Conservation (phyloP, 2,113 vertebrate genomes). For the Labrus mixtus region DNA sequence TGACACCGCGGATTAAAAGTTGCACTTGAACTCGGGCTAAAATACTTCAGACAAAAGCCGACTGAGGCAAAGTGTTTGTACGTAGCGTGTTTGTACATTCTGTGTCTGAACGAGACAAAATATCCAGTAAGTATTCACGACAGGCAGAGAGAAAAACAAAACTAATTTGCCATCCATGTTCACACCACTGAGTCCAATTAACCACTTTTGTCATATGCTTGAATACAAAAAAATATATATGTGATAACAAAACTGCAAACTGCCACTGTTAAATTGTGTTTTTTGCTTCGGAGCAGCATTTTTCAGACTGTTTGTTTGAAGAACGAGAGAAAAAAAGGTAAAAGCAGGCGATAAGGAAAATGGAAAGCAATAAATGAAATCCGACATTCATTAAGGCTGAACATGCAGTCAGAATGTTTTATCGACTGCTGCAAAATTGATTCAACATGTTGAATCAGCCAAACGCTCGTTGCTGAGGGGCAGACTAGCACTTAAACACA, state of each 20-base stretch:
- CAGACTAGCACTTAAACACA: neutral
- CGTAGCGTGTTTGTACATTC: neutral
- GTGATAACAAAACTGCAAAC: neutral
- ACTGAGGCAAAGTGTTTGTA: neutral
- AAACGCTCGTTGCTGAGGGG: neutral
- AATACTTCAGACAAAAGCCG: neutral
- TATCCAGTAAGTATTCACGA: neutral
- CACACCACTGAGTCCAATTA: neutral
- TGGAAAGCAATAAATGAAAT: neutral
- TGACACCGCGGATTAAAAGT: too few species aligned
- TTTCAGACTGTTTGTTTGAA: neutral
- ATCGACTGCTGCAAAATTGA: neutral
- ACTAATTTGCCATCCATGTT: neutral
- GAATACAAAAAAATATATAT: conserved; percentile 1
- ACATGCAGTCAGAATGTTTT: neutral
- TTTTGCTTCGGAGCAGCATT: neutral
- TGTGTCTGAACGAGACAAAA: neutral
- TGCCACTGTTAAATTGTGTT: neutral
- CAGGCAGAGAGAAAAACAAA: neutral
- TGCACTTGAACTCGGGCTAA: too few species aligned
- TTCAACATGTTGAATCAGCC: conserved; percentile 2
- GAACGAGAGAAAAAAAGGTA: neutral
- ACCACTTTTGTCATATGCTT: neutral
- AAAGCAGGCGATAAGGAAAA: neutral
- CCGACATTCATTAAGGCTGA: neutral